Percentiles rank a stretch among this genome's conserved stretches.
phyloP scores from a whole-genome alignment of 64 coral and sea anemone species.

The Montipora sp. region DNA sequence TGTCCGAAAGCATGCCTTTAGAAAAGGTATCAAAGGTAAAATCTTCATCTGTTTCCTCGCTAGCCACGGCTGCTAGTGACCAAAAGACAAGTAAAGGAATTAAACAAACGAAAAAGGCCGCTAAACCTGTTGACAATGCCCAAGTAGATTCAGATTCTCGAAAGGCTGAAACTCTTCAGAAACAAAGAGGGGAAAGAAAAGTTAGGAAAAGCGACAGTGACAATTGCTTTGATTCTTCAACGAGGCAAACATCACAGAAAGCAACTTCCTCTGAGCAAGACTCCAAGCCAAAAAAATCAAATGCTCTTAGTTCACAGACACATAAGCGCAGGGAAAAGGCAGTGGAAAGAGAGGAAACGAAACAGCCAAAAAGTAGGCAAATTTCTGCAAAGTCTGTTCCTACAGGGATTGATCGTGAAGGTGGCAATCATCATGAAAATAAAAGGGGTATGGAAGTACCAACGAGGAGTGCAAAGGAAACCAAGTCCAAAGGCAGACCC shows the following conservation, averaged over 20 bases:
- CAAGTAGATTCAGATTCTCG: neutral
- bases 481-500: neutral
- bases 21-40: constrained; percentile 5
- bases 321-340: neutral
- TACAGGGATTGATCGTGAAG: neutral
- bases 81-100: neutral
- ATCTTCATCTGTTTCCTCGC: constrained; percentile 19
- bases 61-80: neutral
- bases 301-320: neutral
- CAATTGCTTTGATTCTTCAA: neutral
- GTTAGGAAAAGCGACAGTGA: constrained; percentile 21
- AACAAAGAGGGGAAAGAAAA: neutral
- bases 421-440: neutral
- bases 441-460: neutral
- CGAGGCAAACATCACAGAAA: constrained; percentile 23
- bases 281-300: constrained; percentile 13
- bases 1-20: neutral
- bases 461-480: neutral
- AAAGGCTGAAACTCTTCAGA: neutral
- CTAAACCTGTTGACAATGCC: neutral
- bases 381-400: neutral
- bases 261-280: neutral
- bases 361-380: constrained; percentile 17
- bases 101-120: constrained; percentile 19
- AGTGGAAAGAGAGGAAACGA: neutral